Base-by-base conservation (phyloP, 2,113 vertebrate species). In the Paedocypris sp. region DNA sequence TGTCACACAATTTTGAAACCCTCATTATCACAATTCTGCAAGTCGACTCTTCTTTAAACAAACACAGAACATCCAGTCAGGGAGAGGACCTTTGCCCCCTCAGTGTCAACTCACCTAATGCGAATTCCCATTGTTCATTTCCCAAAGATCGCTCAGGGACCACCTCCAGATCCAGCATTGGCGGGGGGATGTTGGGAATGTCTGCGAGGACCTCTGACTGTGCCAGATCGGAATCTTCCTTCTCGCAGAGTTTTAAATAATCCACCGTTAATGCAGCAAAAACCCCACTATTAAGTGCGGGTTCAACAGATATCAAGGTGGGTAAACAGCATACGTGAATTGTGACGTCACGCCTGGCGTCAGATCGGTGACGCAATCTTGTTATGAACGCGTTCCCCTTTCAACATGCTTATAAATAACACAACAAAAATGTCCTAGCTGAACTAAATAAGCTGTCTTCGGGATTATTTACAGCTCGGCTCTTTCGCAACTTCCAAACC, bases 101-200 rank as follows among this genome's bases (percentile, higher is more conserved):
- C 4, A 2, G 6, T 19, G 6, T 25, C 19, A n/a, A 22, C 80
- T 83, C 66, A 98, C 95, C 95, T 83, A 98, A 82, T 63, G 92
- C 90, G 69, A 98, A 97, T 85, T 98, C 95, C 95, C 95, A 98
- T 94, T 92, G 95, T 79, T 98, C 94, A 84, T 98, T 95, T 85
- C 95, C 95, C 77, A 98, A 85, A 85, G 95, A 98, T 71, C 95
- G 90, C 85, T 98, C 95, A 77, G 95, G 95, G 66, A 98, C 94
- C 80, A 98, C 95, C 82, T 98, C 94, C 86, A 98, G 88, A 85
- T 98, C 95, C 82, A 98, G 94, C 95, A 98, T 98, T 95, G 91
- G 89, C 85, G 83, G 86, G 79, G 83, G 73, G 64, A 39, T 35
- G 61, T 13, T 42, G 42, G 28, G 62, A 26, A 60, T 64, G 26